Evolutionary conservation across 2,888 invertebrate species (phyloP).

Genomic region (Acrobasis repandana): DNA sequence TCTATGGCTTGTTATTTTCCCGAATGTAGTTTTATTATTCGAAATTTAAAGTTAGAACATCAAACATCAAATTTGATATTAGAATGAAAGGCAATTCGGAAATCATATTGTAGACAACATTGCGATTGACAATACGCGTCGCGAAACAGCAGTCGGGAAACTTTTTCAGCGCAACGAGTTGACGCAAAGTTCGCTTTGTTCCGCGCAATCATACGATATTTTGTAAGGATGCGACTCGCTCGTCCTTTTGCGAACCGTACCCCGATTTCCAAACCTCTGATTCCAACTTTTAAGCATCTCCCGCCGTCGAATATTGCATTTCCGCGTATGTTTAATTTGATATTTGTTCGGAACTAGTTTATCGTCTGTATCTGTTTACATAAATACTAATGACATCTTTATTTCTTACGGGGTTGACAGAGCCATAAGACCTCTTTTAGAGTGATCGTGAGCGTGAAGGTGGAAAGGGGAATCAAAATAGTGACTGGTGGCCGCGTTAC

Average conservation of each 20-base stretch:
- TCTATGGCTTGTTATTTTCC: neutral
- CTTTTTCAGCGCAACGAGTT: slow-evolving; percentile 67
- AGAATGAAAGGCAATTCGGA: slow-evolving; percentile 36
- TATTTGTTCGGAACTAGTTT: slow-evolving; percentile 65
- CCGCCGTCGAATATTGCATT: slow-evolving; percentile 77
- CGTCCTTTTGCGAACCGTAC: slow-evolving; percentile 73
- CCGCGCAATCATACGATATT: slow-evolving; percentile 73
- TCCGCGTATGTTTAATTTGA: slow-evolving; percentile 68
- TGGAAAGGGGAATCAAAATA: no score
- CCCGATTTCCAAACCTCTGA: slow-evolving; percentile 78
- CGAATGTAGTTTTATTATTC: neutral
- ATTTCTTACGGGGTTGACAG: no score
- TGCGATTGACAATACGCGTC: slow-evolving; percentile 43
- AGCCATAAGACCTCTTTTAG: no score
- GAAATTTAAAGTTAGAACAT: slow-evolving; percentile 24
- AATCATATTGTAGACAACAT: slow-evolving; percentile 48
- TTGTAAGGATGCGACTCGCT: slow-evolving; percentile 76
- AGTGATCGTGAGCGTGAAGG: no score
- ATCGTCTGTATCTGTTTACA: slow-evolving; percentile 43
- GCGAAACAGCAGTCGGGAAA: slow-evolving; percentile 60
- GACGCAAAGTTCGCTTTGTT: slow-evolving; percentile 69
- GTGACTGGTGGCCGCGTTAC: no score
- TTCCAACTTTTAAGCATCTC: slow-evolving; percentile 77
- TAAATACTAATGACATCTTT: no score
- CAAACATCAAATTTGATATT: slow-evolving; percentile 39